These are phyloP conservation scores for Rhodophaea formosa DNA, from an alignment of 2,888 invertebrate genomes.

Conservation along the genomic window DNA sequence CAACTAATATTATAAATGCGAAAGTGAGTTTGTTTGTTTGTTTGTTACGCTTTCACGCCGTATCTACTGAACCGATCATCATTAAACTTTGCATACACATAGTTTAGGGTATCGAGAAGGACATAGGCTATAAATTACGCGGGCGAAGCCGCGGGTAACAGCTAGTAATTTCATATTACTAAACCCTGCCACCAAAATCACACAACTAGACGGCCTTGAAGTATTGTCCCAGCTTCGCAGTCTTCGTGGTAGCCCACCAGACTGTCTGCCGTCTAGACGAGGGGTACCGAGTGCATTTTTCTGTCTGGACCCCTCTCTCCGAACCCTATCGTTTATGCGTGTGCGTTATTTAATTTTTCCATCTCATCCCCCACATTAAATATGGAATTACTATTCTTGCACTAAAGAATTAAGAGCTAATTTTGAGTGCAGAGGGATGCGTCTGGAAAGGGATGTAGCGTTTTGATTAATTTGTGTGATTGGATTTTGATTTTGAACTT, in stretches of 20 bases:
- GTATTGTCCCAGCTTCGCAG: slow-evolving; percentile 44
- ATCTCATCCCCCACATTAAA: slow-evolving; percentile 22
- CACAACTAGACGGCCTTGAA: slow-evolving; percentile 37
- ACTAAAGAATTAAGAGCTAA: background rate
- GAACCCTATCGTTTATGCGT: slow-evolving; percentile 64
- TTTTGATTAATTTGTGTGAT: slow-evolving; percentile 13
- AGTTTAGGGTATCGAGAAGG: too few species aligned
- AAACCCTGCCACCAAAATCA: background rate
- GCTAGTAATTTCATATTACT: too few species aligned
- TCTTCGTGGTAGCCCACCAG: slow-evolving; percentile 44
- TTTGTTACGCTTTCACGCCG: too few species aligned
- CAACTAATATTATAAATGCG: too few species aligned
- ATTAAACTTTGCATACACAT: too few species aligned
- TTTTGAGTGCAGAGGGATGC: background rate
- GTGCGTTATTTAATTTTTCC: slow-evolving; percentile 69
- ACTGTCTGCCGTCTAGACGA: slow-evolving; percentile 73
- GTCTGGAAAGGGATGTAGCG: background rate
- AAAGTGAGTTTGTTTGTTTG: too few species aligned
- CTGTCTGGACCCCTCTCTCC: slow-evolving; percentile 71
- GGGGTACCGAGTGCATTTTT: slow-evolving; percentile 78
- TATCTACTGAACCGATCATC: too few species aligned
- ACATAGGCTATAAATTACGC: too few species aligned
- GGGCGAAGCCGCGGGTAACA: too few species aligned
- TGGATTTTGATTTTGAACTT: slow-evolving; percentile 3
- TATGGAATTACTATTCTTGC: slow-evolving; percentile 6